Conservation (phyloP, 2,113 vertebrate species). For the Daboia siamensis region DNA sequence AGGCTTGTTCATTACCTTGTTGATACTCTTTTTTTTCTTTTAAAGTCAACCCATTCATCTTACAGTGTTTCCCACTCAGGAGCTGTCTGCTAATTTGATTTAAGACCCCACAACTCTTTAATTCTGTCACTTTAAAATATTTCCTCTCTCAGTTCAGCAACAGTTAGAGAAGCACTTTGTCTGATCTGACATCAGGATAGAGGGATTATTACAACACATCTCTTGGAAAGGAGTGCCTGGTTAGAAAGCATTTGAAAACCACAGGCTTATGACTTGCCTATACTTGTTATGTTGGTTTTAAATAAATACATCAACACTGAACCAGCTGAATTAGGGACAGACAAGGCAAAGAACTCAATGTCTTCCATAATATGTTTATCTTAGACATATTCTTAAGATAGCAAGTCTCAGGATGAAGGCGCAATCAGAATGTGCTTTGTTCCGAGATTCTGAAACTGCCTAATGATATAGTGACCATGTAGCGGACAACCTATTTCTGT, state of each 20-base stretch:
- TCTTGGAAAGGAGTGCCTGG: neutral
- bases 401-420: neutral
- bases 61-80: conserved; percentile 18
- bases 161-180: neutral
- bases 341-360: neutral
- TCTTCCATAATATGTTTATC: neutral
- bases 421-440: neutral
- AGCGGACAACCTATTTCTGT: neutral
- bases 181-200: accelerated
- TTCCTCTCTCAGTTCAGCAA: neutral
- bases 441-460: accelerated
- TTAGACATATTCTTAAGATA: accelerated
- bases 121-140: neutral
- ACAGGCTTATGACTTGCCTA: neutral
- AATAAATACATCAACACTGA: neutral
- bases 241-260: neutral
- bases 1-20: conserved; percentile 39
- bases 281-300: neutral
- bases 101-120: conserved; percentile 28
- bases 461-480: neutral
- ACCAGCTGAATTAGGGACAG: accelerated
- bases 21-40: conserved; percentile 4
- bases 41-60: conserved; percentile 34
- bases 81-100: conserved; percentile 36
- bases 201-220: neutral